Conservation (phyloP, 2,113 vertebrate species). For the Heteronetta atricapilla region DNA sequence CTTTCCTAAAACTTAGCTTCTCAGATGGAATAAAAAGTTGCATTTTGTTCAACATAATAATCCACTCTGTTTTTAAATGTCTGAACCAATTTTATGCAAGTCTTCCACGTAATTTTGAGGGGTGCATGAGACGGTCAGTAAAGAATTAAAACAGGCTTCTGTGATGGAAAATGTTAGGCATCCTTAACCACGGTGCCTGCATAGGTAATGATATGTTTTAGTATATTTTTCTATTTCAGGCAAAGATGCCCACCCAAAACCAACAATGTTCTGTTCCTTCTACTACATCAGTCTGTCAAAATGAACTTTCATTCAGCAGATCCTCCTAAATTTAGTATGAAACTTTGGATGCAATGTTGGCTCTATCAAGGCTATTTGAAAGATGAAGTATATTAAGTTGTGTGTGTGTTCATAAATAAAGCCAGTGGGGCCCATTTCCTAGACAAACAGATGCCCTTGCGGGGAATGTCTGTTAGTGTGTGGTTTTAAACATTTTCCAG, state of each 20-base stretch:
- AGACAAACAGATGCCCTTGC: neutral
- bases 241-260: neutral
- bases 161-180: slow-evolving; percentile 21
- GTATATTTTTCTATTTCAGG: slow-evolving; percentile 1
- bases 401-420: neutral
- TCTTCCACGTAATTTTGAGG: neutral
- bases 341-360: neutral
- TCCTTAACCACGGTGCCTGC: neutral
- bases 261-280: neutral
- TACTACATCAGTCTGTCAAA: neutral
- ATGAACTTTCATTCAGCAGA: neutral
- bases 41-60: neutral
- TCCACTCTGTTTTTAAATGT: neutral
- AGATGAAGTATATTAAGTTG: neutral
- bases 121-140: neutral
- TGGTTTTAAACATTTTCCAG: neutral
- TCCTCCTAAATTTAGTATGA: neutral
- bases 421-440: neutral
- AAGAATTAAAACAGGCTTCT: neutral
- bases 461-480: neutral
- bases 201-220: neutral
- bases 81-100: neutral
- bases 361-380: neutral
- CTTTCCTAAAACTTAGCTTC: neutral
- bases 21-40: neutral